Conservation (phyloP, 1,140 invertebrate species). For the Leptinotarsa texana region DNA sequence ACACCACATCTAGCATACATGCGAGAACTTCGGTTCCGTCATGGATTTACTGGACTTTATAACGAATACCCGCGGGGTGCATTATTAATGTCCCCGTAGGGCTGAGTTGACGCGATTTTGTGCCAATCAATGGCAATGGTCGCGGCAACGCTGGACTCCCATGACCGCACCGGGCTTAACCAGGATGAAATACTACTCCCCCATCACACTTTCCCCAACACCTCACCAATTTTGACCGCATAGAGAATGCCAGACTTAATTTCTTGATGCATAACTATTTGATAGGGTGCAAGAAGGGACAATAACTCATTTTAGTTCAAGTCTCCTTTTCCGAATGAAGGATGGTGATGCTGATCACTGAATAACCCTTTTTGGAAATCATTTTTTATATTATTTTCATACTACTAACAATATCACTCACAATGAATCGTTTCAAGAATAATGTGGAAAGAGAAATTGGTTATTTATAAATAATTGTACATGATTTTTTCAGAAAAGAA, state of each 20-base stretch:
- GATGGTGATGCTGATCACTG: too few species aligned
- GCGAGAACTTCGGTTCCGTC: constrained; percentile 18
- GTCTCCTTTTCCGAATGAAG: too few species aligned
- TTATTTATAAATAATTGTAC: too few species aligned
- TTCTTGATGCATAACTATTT: constrained; percentile 27
- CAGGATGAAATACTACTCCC: constrained; percentile 53
- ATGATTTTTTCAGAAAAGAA: too few species aligned
- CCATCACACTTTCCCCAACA: constrained; percentile 25
- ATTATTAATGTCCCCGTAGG: constrained; percentile 53
- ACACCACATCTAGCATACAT: constrained; percentile 2
- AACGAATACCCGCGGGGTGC: constrained; percentile 48
- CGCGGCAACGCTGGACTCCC: constrained; percentile 40
- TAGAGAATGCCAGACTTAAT: constrained; percentile 19
- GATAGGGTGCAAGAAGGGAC: constrained; percentile 9
- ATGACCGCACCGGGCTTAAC: constrained; percentile 46
- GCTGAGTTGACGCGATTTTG: constrained; percentile 51
- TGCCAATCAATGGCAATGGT: constrained; percentile 52
- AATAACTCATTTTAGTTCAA: not conserved
- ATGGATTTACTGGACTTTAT: constrained; percentile 46
- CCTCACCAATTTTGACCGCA: not conserved
- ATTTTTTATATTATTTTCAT: too few species aligned
- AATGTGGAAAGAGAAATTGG: too few species aligned
- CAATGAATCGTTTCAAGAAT: too few species aligned
- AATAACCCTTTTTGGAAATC: too few species aligned
- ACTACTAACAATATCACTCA: too few species aligned